Conservation (phyloP, 2,888 invertebrate genomes). For the Schizotus pectinicornis region DNA sequence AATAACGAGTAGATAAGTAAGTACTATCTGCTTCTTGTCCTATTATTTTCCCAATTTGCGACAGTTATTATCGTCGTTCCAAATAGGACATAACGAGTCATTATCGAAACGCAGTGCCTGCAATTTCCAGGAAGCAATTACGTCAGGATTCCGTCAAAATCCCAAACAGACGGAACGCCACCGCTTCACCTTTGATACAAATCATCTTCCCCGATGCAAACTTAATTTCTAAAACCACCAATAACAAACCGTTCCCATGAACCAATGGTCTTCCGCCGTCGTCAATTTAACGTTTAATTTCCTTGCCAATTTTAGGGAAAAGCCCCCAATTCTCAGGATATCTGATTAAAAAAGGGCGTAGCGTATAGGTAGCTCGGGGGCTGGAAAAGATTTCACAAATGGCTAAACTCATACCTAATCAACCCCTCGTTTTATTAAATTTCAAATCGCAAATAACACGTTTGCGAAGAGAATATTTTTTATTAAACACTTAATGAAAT, state of each 20-base stretch:
- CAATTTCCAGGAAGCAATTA: conserved; percentile 7
- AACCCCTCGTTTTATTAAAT: conserved; percentile 20
- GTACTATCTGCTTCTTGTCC: too few species aligned
- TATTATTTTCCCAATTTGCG: too few species aligned
- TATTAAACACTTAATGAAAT: too few species aligned
- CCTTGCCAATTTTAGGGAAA: conserved; percentile 47
- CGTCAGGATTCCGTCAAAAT: neutral
- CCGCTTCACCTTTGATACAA: conserved; percentile 18
- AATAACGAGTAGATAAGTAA: too few species aligned
- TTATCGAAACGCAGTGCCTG: conserved; percentile 4
- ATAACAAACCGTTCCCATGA: conserved; percentile 38
- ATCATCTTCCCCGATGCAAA: conserved; percentile 27
- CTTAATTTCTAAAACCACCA: conserved; percentile 40
- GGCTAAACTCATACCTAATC: conserved; percentile 33
- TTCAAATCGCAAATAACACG: conserved; percentile 7
- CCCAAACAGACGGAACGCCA: too few species aligned
- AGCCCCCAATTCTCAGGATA: conserved; percentile 43
- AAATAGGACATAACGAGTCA: too few species aligned
- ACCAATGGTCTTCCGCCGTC: conserved; percentile 42
- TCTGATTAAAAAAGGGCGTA: conserved; percentile 48
- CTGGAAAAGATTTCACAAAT: conserved; percentile 37
- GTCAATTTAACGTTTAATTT: conserved; percentile 50
- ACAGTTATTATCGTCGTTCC: too few species aligned
- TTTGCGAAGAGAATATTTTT: conserved; percentile 1
- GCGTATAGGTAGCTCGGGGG: conserved; percentile 39